phyloP scores from a whole-genome alignment of 2,797 vertebrate species.

The Florisuga fusca region DNA sequence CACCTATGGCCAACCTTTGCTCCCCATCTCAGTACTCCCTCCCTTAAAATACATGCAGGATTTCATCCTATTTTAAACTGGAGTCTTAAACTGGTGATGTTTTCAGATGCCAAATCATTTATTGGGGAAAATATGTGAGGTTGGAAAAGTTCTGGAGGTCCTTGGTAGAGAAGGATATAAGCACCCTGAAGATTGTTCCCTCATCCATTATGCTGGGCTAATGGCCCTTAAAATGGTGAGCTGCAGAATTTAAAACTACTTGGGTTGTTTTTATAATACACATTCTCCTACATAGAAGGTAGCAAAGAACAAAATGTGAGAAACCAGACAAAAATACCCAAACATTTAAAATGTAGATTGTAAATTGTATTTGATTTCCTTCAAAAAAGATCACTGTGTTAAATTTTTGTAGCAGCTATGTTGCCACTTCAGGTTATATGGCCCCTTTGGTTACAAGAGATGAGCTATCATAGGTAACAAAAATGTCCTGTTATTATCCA shows the following conservation, averaged over 20 bases:
- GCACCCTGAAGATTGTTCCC: not conserved
- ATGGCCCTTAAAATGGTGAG: not conserved
- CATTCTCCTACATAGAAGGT: not conserved
- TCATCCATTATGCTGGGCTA: not conserved
- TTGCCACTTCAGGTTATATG: not conserved
- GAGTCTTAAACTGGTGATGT: not conserved
- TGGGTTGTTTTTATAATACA: not conserved
- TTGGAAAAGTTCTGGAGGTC: not conserved
- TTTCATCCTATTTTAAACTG: not conserved
- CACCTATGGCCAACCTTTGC: not conserved
- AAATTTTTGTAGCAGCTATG: not conserved
- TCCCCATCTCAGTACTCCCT: not conserved
- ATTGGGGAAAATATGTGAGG: not conserved
- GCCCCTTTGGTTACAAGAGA: not conserved
- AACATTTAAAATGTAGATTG: not conserved
- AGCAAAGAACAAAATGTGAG: not conserved
- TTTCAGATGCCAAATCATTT: not conserved
- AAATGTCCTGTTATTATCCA: not conserved
- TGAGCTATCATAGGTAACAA: not conserved
- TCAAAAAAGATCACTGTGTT: not conserved
- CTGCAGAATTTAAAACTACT: not conserved
- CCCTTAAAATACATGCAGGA: not conserved
- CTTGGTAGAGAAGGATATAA: not conserved
- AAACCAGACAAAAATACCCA: not conserved
- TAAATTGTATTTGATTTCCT: not conserved